Base-by-base conservation (phyloP, 2,113 vertebrate species). In the Pan paniscus region DNA sequence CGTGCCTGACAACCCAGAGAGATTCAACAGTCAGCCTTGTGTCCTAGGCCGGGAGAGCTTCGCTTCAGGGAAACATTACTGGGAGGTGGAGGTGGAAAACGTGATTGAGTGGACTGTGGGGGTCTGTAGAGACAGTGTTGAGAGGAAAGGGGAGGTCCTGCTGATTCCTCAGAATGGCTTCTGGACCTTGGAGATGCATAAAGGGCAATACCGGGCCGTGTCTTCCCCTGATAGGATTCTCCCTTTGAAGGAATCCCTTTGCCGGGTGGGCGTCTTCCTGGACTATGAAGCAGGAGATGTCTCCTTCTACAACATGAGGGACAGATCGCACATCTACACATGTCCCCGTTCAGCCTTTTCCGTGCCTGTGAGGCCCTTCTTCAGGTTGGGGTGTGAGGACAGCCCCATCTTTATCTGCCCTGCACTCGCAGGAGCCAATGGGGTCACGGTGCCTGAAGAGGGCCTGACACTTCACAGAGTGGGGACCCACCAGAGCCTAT, bases 21-120 rank as follows among this genome's bases (percentile, higher is more conserved):
- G 98, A 10, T 98, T 98, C 1, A 96, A 99, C 46, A 98, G 98
- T 89, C 98, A 97, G 98, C 98, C 98, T 59, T 99, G 99, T 12
- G 99, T 99, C 0, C 87, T 98, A 46, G 99, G 97, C 40, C 89
- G 3, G 17, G 96, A 98, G 48, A 95, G 98, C 46, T 99, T 98
- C 97, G 4, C 92, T 64, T 98, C 97, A 0, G 99, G 99, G 1
- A 98, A 98, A 17, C 98, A 98, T 93, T 99, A 98, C 98, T 99
- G 99, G 99, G 99, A 99, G 95, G 99, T 99, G 93, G 99, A 99
- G 95, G 99, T 99, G 1, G 98, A 20, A 7, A 23, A 81, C 1
- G 72, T 90, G 1, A 95, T 93, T 13, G 76, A 57, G 3, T 98
- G 98, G 98, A 89, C 97, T 0, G 43, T 98, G 43, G 98, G 98